A percentile compares a stretch with the other conserved stretches of the same genome.
Evolutionary conservation across 2,113 vertebrate genomes (phyloP).

Genomic region (Actinemys pallida): DNA sequence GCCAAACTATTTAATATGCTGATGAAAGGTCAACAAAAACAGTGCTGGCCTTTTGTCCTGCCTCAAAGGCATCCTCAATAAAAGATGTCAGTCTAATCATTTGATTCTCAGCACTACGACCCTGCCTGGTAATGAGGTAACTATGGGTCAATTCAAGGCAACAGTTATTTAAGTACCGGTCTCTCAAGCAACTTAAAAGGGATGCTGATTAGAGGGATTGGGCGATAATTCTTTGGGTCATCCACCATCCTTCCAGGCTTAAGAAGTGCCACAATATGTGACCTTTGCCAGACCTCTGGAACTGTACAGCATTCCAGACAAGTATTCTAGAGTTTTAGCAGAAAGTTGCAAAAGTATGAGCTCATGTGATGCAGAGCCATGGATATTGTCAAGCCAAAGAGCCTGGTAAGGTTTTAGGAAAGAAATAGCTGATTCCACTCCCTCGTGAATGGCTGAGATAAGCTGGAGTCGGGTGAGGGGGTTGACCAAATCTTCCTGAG

Average conservation of each 20-base stretch:
- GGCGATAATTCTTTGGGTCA: background rate
- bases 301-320: background rate
- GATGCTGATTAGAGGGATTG: background rate
- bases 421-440: background rate
- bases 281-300: background rate
- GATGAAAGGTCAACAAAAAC: no score
- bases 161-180: background rate
- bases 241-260: background rate
- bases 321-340: background rate
- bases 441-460: background rate
- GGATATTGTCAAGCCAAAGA: background rate
- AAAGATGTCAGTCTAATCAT: no score
- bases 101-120: no score
- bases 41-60: no score
- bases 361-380: background rate
- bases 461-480: background rate
- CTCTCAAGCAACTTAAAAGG: background rate
- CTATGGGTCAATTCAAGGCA: background rate
- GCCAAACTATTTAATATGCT: no score
- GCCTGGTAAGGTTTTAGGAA: background rate
- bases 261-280: background rate
- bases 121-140: background rate
- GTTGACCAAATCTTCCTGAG: background rate
- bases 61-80: no score
- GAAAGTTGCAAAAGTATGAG: background rate